phyloP scores from a whole-genome alignment of 2,113 vertebrate species.

The Calyptomena viridis region DNA sequence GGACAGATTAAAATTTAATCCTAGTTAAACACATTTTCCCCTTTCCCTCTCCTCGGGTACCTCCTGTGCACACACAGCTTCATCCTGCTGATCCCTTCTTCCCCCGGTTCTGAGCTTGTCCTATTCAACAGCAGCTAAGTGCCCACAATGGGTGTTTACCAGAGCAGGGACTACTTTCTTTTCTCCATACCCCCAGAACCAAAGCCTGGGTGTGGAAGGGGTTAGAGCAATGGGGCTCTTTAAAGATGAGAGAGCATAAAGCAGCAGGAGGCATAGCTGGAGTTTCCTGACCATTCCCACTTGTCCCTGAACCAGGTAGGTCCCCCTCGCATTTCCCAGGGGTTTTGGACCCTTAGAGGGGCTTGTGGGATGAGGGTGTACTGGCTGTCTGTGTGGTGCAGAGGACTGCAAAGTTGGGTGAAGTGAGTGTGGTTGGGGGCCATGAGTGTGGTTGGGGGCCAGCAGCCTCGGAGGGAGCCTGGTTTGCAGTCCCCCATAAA shows the following conservation, averaged over 20 bases:
- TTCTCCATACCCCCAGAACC: neutral
- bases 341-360: neutral
- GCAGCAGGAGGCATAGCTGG: neutral
- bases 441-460: neutral
- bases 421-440: neutral
- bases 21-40: slow-evolving; percentile 23
- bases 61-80: neutral
- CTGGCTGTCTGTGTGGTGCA: neutral
- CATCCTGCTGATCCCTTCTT: neutral
- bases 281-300: neutral
- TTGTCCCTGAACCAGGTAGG: neutral
- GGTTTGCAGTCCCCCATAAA: neutral
- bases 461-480: fast-evolving
- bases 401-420: neutral
- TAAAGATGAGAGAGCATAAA: neutral
- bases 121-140: neutral
- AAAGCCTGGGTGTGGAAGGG: neutral
- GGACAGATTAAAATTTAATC: slow-evolving; percentile 29
- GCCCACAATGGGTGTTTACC: fast-evolving
- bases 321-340: neutral
- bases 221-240: fast-evolving
- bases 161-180: neutral
- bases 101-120: neutral
- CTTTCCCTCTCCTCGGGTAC: neutral
- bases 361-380: neutral